Conservation (phyloP, 2,797 vertebrate genomes). For the Catostomus latipinnis region DNA sequence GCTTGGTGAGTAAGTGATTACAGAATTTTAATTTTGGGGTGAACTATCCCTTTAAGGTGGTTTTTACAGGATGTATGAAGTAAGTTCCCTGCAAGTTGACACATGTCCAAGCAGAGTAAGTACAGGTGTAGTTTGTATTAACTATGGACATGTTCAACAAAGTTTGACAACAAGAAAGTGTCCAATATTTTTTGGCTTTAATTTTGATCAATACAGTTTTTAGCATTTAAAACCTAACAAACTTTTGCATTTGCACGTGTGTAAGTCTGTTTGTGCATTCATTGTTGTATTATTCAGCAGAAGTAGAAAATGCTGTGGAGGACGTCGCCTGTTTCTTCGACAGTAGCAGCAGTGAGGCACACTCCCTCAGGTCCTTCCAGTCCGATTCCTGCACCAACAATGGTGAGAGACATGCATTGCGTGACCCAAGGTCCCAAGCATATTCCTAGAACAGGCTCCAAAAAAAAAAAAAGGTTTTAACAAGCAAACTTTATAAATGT, state of each 20-base stretch:
- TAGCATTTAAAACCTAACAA: not conserved
- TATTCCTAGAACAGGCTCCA: not conserved
- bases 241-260: not conserved
- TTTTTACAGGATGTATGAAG: too few species aligned
- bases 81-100: too few species aligned
- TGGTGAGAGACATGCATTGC: conserved; percentile 76
- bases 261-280: conserved; percentile 37
- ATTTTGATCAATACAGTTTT: not conserved
- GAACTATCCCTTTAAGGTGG: too few species aligned
- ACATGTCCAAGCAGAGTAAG: too few species aligned
- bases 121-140: too few species aligned
- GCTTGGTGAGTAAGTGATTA: too few species aligned
- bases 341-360: conserved; percentile 87
- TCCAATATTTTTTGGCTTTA: not conserved
- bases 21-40: too few species aligned
- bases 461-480: not conserved
- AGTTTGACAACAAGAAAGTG: too few species aligned
- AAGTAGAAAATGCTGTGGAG: conserved; percentile 79
- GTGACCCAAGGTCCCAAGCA: not conserved
- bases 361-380: conserved; percentile 90
- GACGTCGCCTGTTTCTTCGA: conserved; percentile 87
- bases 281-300: conserved; percentile 66
- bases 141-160: too few species aligned
- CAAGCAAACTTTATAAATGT: too few species aligned
- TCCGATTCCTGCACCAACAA: conserved; percentile 94